These are phyloP conservation scores for Chrysaora quinquecirrha DNA, from an alignment of 30 jellyfish, hydroid and myxozoan genomes.

Conservation along the genomic window DNA sequence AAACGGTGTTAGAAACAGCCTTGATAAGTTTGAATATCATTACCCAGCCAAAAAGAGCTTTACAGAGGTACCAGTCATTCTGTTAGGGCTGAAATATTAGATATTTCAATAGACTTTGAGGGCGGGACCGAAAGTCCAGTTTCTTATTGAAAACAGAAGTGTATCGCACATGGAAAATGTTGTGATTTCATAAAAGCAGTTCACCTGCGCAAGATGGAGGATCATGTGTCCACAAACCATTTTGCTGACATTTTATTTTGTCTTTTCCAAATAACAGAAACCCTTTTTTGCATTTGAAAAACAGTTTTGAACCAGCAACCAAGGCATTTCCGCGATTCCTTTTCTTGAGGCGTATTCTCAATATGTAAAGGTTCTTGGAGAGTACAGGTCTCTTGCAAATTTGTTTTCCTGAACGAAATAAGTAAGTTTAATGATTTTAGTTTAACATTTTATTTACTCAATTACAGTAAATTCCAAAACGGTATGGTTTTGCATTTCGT, in stretches of 20 bases:
- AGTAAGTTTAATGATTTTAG: neutral
- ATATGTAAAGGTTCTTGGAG: neutral
- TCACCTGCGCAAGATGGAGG: neutral
- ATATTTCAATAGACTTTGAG: too few relatives aligned
- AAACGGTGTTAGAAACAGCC: too few relatives aligned
- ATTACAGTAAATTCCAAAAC: too few relatives aligned
- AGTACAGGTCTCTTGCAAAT: constrained; percentile 15
- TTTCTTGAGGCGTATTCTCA: constrained; percentile 7
- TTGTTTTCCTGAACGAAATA: constrained; percentile 3
- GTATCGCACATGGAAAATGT: neutral
- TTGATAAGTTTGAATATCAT: too few relatives aligned
- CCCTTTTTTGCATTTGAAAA: constrained; percentile 34
- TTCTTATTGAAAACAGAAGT: too few relatives aligned
- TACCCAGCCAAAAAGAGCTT: too few relatives aligned
- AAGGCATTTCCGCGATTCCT: neutral
- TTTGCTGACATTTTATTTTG: constrained; percentile 16
- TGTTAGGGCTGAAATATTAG: too few relatives aligned
- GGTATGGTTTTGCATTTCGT: too few relatives aligned
- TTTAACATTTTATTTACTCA: too few relatives aligned
- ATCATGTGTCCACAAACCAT: constrained; percentile 37
- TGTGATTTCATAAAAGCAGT: too few relatives aligned
- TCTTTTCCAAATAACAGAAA: constrained; percentile 7
- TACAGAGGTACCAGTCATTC: too few relatives aligned
- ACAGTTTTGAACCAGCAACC: constrained; percentile 40
- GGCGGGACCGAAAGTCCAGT: too few relatives aligned